phyloP scores from a whole-genome alignment of 2,113 vertebrate species.

The Ammodytes dubius region DNA sequence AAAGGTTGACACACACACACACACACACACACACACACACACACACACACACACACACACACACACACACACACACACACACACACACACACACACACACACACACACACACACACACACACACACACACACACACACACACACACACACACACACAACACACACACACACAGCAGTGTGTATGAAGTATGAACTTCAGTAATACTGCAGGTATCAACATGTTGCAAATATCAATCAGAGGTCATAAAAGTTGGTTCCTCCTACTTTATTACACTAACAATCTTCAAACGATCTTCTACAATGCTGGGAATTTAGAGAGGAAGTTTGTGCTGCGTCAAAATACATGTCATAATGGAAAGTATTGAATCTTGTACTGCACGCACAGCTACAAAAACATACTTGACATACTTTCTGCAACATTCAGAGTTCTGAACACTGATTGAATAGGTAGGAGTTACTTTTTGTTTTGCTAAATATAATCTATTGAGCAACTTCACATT shows the following conservation, averaged over 20 bases:
- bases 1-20: too few relatives aligned
- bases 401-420: background rate
- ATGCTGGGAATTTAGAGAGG: background rate
- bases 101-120: too few relatives aligned
- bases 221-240: background rate
- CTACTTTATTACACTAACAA: background rate
- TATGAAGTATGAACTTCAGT: background rate
- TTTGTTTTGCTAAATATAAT: conserved; percentile 21
- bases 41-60: background rate
- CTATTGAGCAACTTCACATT: conserved; percentile 55
- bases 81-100: too few relatives aligned
- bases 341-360: background rate
- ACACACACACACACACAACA: too few relatives aligned
- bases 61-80: background rate
- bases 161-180: background rate
- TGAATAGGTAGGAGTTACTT: background rate
- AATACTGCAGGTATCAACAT: background rate
- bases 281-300: background rate
- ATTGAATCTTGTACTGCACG: background rate
- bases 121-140: too few relatives aligned
- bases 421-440: background rate
- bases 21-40: background rate
- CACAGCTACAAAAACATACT: background rate
- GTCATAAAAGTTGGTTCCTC: background rate
- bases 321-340: background rate